Evolutionary conservation across 2,888 invertebrate genomes (phyloP), one percentile per base, ranked within the genome.

Genomic region (Pachymerium ferrugineum): DNA sequence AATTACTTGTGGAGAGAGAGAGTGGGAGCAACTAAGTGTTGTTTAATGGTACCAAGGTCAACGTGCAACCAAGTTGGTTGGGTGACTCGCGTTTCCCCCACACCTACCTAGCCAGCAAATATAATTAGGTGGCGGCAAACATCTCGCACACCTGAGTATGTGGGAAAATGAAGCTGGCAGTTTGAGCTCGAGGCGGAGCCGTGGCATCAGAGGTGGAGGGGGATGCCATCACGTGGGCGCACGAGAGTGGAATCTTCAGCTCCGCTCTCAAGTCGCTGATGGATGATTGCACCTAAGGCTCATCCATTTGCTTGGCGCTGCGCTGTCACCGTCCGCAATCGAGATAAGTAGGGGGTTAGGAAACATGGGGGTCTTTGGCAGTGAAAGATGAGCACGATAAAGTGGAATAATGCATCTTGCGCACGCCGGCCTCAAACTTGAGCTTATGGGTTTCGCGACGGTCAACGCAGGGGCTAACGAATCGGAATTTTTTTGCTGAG

Each of bases 281-380:
- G 33, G 73, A 73, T 73, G 73, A 73, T 73, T 33, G 67, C 29
- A 62, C 62, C 62, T 62, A 68, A 68, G 73, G 67, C 30, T 73
- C 73, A 73, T 73, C 73, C 73, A 73, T 73, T 73, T 73, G 31
- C 31, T 72, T 73, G 68, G 73, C 68, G 68, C 73, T 68, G 68
- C 73, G 31, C 73, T 73, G 73, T 73, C 73, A 73, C 73, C 68
- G 19, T 31, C 33, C 68, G 73, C 73, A 73, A 73, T 73, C 73
- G 67, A 73, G 73, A 73, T 73, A 73, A 73, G 73, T 73, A 73
- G 67, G 68, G 73, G 73, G 73, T 73, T 73, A 73, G 35, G 73
- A 68, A 73, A 47, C 73, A 35, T 67, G 47, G 73, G 35, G 73
- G 42, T 67, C 73, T 72, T 33, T 73, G 73, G 73, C 73, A 73